A percentile compares a stretch with the other conserved stretches of the same genome.
phyloP scores from a whole-genome alignment of 2,888 invertebrate genomes.

The Leptinotarsa haldemani region DNA sequence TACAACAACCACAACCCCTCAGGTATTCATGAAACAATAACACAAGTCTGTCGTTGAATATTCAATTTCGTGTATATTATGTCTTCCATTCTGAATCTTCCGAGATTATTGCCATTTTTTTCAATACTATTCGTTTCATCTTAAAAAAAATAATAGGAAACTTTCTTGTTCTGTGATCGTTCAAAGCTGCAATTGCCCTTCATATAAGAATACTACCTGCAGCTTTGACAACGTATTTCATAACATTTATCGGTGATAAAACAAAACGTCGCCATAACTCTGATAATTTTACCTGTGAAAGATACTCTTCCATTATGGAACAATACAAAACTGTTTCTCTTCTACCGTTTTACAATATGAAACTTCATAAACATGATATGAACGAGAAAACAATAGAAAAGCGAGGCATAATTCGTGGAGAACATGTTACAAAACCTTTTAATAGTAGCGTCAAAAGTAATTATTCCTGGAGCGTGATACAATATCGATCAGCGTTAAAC shows the following conservation, averaged over 20 bases:
- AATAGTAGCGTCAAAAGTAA: slow-evolving; percentile 1
- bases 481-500: background rate
- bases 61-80: no score
- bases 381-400: background rate
- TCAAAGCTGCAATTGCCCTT: no score
- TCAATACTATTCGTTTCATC: no score
- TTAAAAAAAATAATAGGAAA: no score
- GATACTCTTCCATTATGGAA: slow-evolving; percentile 1
- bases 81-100: no score
- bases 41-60: no score
- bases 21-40: no score
- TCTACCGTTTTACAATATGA: background rate
- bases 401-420: background rate
- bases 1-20: no score
- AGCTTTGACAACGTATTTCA: no score
- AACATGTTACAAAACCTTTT: background rate
- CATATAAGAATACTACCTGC: no score
- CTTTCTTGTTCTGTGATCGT: no score
- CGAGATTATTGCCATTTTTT: no score
- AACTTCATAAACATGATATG: slow-evolving; percentile 6
- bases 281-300: background rate
- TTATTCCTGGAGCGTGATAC: background rate
- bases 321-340: background rate
- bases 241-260: background rate
- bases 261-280: background rate